phyloP scores from a whole-genome alignment of 2,888 invertebrate genomes.

The Candidula unifasciata region DNA sequence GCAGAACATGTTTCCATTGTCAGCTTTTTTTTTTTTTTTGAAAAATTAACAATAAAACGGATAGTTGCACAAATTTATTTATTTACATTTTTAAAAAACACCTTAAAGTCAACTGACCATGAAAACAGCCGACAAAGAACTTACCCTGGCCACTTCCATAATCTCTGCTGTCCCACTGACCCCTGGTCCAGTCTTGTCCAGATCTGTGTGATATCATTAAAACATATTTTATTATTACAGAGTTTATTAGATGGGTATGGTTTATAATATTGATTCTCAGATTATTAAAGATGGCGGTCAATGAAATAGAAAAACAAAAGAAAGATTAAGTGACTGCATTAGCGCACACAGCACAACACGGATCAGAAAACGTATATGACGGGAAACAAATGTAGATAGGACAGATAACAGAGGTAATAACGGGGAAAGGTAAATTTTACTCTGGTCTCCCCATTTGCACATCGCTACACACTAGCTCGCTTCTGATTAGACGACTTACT shows the following conservation, averaged over 20 bases:
- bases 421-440: too few relatives aligned
- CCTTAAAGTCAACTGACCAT: too few relatives aligned
- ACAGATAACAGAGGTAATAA: too few relatives aligned
- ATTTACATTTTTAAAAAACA: too few relatives aligned
- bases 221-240: background rate
- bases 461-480: too few relatives aligned
- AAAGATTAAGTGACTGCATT: background rate
- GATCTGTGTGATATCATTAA: constrained; percentile 55
- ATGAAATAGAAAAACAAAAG: background rate
- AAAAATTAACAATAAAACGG: too few relatives aligned
- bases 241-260: background rate
- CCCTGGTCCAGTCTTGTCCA: constrained; percentile 50
- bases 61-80: too few relatives aligned
- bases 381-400: too few relatives aligned
- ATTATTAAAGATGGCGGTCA: background rate
- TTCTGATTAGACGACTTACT: too few relatives aligned
- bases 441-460: too few relatives aligned
- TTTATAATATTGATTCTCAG: background rate
- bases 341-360: background rate
- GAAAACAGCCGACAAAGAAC: background rate
- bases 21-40: too few relatives aligned
- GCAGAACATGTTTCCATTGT: too few relatives aligned
- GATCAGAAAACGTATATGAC: background rate
- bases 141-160: constrained; percentile 65
- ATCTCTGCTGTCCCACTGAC: constrained; percentile 64